Percentiles rank a stretch among this genome's conserved stretches.
These are phyloP conservation scores for Gastrophryne carolinensis DNA, from an alignment of 2,797 vertebrate species.

Conservation along the genomic window DNA sequence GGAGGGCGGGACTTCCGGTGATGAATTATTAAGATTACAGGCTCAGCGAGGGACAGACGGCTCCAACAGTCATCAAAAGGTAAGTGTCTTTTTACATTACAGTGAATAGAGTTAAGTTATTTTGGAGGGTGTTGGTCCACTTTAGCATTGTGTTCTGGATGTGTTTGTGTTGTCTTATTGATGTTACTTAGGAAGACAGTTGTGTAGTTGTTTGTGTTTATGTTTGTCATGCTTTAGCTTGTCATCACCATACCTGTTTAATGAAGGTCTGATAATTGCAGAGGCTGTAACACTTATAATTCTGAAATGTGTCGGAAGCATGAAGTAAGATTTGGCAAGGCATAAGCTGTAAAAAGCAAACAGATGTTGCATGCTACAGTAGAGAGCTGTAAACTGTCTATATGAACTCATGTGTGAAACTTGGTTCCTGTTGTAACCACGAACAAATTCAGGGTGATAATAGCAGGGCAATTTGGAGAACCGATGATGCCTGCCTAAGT, in stretches of 20 bases:
- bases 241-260: neutral
- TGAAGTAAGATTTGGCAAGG: neutral
- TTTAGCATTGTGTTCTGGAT: neutral
- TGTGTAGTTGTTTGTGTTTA: no score
- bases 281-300: neutral
- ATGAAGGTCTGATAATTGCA: neutral
- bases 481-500: no score
- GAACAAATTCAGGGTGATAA: neutral
- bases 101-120: no score
- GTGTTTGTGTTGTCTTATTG: neutral
- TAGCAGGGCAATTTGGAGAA: slow-evolving; percentile 1
- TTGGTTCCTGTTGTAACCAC: slow-evolving; percentile 4
- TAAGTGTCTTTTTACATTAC: no score
- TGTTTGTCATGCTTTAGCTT: no score
- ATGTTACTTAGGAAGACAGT: no score
- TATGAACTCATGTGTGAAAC: slow-evolving; percentile 26
- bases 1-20: no score
- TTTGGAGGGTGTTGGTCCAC: neutral
- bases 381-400: neutral
- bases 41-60: no score
- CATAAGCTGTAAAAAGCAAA: slow-evolving; percentile 18
- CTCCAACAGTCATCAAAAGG: no score
- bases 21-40: no score
- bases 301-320: neutral
- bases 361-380: slow-evolving; percentile 6